phyloP scores from a whole-genome alignment of 2,113 vertebrate genomes.

The Ploceus nigricollis region DNA sequence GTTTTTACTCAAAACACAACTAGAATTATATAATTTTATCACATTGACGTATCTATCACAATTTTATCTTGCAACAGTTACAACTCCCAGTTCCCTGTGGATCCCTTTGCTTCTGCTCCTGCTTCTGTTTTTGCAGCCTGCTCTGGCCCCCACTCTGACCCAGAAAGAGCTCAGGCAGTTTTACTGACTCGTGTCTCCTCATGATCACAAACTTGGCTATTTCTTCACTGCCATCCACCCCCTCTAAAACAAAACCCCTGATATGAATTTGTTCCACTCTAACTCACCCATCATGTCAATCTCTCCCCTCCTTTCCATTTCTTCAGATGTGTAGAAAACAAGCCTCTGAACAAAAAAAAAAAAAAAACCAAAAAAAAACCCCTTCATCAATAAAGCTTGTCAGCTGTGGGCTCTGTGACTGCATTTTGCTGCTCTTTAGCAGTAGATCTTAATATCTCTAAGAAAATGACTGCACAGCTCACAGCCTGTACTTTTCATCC shows the following conservation, averaged over 20 bases:
- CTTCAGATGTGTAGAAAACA: neutral
- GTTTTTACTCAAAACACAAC: neutral
- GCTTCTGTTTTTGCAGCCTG: neutral
- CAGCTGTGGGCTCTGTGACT: slow-evolving; percentile 9
- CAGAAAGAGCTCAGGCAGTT: neutral
- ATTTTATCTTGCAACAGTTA: neutral
- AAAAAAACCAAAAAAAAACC: neutral
- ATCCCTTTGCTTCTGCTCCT: neutral
- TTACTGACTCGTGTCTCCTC: neutral
- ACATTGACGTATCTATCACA: neutral
- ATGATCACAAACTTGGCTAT: neutral
- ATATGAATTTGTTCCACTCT: neutral
- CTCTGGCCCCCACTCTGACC: rapidly evolving
- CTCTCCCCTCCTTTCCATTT: neutral
- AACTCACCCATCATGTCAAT: neutral
- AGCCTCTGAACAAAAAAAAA: neutral
- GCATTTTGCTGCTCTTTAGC: slow-evolving; percentile 10
- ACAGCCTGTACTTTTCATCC: slow-evolving; percentile 17
- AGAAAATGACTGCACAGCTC: slow-evolving; percentile 23
- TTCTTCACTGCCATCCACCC: neutral
- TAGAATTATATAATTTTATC: neutral
- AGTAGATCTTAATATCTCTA: slow-evolving; percentile 5
- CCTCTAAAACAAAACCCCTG: neutral
- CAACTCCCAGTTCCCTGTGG: neutral
- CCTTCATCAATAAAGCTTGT: slow-evolving; percentile 2